Percentiles rank a stretch among this genome's conserved stretches.
These are phyloP conservation scores for Hesperophylax magnus DNA, from an alignment of 1,140 invertebrate species.

Conservation along the genomic window DNA sequence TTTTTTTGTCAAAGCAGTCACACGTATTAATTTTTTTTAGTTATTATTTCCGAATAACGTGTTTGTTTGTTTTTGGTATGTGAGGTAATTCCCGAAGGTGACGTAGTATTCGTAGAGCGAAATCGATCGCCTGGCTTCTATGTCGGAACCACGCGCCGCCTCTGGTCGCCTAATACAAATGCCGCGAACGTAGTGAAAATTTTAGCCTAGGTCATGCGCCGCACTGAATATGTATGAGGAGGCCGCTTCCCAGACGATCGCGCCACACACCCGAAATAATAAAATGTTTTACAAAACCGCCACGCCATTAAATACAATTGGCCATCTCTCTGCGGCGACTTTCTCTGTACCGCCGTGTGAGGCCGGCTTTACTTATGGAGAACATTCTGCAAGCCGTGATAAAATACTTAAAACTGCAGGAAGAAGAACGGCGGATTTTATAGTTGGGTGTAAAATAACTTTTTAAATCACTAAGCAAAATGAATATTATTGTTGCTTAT, in stretches of 20 bases:
- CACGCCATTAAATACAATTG: conserved; percentile 50
- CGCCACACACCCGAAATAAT: conserved; percentile 56
- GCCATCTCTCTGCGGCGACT: conserved; percentile 30
- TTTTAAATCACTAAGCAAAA: too few species aligned
- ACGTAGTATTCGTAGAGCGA: conserved; percentile 43
- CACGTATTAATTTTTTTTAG: too few species aligned
- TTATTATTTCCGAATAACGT: too few species aligned
- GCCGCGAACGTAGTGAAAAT: conserved; percentile 57
- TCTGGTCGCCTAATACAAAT: conserved; percentile 54
- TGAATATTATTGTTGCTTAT: too few species aligned
- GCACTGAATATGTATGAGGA: conserved; percentile 58
- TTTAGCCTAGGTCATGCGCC: conserved; percentile 57
- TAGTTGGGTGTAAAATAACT: too few species aligned
- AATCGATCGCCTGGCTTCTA: conserved; percentile 43
- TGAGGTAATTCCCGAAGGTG: not conserved
- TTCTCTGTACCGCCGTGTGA: not conserved
- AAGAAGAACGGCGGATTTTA: too few species aligned
- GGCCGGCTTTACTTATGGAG: too few species aligned
- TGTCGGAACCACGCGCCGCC: conserved; percentile 14
- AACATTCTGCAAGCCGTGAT: too few species aligned
- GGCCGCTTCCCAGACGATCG: conserved; percentile 52
- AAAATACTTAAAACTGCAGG: too few species aligned
- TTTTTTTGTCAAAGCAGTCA: too few species aligned
- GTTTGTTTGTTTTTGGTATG: too few species aligned
- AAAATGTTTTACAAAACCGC: conserved; percentile 52